Evolutionary conservation across 1,140 invertebrate genomes (phyloP), one percentile per base, ranked within the genome.

Genomic region (Venturia canescens): DNA sequence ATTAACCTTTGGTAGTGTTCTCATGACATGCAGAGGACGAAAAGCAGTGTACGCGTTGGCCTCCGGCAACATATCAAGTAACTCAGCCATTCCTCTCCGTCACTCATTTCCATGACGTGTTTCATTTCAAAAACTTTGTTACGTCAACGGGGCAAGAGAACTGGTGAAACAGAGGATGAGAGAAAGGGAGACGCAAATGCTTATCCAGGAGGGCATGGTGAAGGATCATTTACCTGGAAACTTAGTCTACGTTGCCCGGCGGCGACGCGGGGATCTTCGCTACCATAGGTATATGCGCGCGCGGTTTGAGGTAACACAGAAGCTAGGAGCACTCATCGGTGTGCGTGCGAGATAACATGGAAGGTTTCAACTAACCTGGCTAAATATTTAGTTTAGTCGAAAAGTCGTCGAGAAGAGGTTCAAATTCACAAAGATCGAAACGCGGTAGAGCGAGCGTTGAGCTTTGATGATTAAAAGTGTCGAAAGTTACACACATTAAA

Each of bases 41-140:
- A 60, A 76, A 27, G 9, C 5, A 60, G 5, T 3, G 60, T 11
- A 23, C 4, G 72, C 38, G 26, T 63, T 44, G 57, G n/a, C 34
- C 53, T 77, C 57, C 21, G 18, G 60, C 21, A 21, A 60, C 72
- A 27, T 76, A 76, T 60, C 71, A 60, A 31, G 48, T 31, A 76
- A 75, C 72, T 57, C 48, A 57, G 29, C 29, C 72, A 9, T 16
- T 16, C 15, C 21, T 34, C 29, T 66, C 21, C 27, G 6, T 60
- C 7, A 44, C 75, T 77, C 72, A 76, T 66, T 15, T 77, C 21
- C 57, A 26, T 13, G 34, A 50, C 57, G 38, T 26, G 21, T n/a
- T 26, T 34, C 29, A 38, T 29, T 66, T 63, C 75, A 77, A 77
- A 66, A 77, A 77, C 75, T 77, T 77, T 26, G 26, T 63, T 23